Evolutionary conservation across 2,797 vertebrate species (phyloP), one percentile per base, ranked within the genome.

Genomic region (Parambassis ranga): DNA sequence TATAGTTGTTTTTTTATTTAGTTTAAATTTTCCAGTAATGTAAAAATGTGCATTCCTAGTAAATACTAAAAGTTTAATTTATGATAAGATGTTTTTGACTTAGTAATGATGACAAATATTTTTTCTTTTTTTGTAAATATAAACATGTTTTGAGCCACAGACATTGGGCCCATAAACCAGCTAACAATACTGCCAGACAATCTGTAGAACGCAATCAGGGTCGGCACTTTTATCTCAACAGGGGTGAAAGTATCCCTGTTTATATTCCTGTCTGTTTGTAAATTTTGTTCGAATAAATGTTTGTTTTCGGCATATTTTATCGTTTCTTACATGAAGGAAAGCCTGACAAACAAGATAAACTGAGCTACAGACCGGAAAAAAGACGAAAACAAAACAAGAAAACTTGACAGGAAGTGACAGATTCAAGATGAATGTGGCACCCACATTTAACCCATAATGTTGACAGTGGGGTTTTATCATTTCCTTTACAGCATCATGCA

Each of bases 111-210:
- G 30, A 27, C 7, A 47, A 24, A 36, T 27, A 5, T 53, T 4
- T 16, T 1, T 52, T 10, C 15, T 49, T 62, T 36, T 61, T 81
- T 23, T 75, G 51, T 61, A 49, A 49, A 53, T 77, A 14, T 63
- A 5, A n/a, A n/a, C n/a, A 37, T 48, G 24, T 57, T 60, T 61
- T 61, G 61, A 64, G 43, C 50, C 56, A 62, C 35, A 44, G 28
- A 71, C 9, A 2, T 35, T 5, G 3, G 19, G 38, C 43, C 7
- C 7, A 39, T 49, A 70, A 65, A 80, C 77, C 76, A 87, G 87
- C 77, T 61, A 64, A 73, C 15, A 6, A 18, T 48, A 84, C 86
- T 68, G 83, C 78, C 85, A 88, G 77, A 74, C 41, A 64, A 46
- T 71, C 51, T 82, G 67, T 75, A 85, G 69, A 77, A 31, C 75